Percentiles rank a stretch among this genome's conserved stretches.
These are phyloP conservation scores for Scaptomyza cyrtandrae DNA, from an alignment of 2,888 invertebrate genomes.

Conservation along the genomic window DNA sequence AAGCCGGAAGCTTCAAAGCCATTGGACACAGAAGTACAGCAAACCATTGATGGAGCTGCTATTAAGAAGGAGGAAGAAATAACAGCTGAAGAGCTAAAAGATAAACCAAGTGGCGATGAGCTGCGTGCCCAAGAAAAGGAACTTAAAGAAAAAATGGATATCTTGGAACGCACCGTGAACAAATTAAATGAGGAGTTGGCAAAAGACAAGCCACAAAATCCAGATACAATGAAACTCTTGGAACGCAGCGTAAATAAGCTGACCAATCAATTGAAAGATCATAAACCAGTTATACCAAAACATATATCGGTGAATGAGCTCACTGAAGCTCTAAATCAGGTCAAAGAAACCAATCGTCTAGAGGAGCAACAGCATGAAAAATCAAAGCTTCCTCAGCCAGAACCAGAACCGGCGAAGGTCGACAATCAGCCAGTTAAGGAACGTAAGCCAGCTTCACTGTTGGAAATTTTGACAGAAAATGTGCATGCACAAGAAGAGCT, in stretches of 20 bases:
- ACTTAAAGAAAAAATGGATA: conserved; percentile 80
- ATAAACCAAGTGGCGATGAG: conserved; percentile 77
- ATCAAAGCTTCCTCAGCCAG: background rate
- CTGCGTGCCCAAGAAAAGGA: conserved; percentile 81
- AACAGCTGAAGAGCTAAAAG: conserved; percentile 81
- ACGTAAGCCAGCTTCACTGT: conserved; percentile 61
- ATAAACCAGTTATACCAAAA: conserved; percentile 80
- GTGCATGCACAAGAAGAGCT: conserved; percentile 61
- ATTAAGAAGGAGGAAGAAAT: conserved; percentile 85
- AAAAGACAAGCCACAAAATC: conserved; percentile 81
- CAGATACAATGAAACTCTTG: conserved; percentile 79
- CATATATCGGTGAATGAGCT: conserved; percentile 80
- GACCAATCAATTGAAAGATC: conserved; percentile 83
- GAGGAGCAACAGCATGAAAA: conserved; percentile 25
- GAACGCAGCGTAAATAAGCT: conserved; percentile 84
- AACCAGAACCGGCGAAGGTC: conserved; percentile 15
- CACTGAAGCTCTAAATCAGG: conserved; percentile 84
- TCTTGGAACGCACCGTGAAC: conserved; percentile 83
- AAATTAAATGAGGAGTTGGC: conserved; percentile 85
- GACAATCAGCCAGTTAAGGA: conserved; percentile 28
- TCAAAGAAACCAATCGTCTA: conserved; percentile 78
- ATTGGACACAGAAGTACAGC: conserved; percentile 30
- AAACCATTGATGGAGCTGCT: conserved; percentile 83
- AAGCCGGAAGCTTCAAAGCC: conserved; percentile 2
- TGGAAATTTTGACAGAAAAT: conserved; percentile 76